Evolutionary conservation across 2,888 invertebrate species (phyloP).

Genomic region (Epinotia brunnichana): DNA sequence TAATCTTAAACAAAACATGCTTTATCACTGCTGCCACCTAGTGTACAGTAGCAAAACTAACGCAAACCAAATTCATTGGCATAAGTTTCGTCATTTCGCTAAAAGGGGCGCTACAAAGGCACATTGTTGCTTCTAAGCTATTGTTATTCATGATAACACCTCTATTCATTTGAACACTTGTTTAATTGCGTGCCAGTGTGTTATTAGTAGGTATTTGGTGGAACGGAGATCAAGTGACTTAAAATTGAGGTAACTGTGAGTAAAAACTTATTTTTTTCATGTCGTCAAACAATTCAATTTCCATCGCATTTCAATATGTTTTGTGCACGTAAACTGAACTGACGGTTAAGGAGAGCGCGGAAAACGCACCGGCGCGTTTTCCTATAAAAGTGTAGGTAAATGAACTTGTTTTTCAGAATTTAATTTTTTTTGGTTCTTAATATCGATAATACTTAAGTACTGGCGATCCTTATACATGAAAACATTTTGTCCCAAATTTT

Average conservation of each 20-base stretch:
- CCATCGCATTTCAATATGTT: no score
- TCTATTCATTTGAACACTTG: constrained; percentile 27
- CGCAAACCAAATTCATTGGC: no score
- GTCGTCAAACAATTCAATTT: no score
- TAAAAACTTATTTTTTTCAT: not conserved
- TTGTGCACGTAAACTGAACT: no score
- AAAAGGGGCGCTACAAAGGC: constrained; percentile 22
- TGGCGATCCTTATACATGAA: no score
- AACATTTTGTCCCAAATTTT: no score
- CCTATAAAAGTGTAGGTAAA: no score
- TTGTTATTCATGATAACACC: constrained; percentile 18
- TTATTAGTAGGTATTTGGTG: not conserved
- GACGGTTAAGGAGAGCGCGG: no score
- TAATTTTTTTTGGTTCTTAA: no score
- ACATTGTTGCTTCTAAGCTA: not conserved
- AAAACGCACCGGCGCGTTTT: no score
- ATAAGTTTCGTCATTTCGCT: not conserved
- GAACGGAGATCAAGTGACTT: not conserved
- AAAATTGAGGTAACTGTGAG: constrained; percentile 4
- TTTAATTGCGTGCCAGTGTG: constrained; percentile 17
- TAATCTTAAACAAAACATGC: not conserved
- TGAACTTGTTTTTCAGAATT: no score
- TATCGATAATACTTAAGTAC: no score
- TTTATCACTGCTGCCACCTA: constrained; percentile 51
- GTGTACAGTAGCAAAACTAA: constrained; percentile 49